Evolutionary conservation across 2,113 vertebrate genomes (phyloP), one percentile per base, ranked within the genome.

Genomic region (Helogale parvula): DNA sequence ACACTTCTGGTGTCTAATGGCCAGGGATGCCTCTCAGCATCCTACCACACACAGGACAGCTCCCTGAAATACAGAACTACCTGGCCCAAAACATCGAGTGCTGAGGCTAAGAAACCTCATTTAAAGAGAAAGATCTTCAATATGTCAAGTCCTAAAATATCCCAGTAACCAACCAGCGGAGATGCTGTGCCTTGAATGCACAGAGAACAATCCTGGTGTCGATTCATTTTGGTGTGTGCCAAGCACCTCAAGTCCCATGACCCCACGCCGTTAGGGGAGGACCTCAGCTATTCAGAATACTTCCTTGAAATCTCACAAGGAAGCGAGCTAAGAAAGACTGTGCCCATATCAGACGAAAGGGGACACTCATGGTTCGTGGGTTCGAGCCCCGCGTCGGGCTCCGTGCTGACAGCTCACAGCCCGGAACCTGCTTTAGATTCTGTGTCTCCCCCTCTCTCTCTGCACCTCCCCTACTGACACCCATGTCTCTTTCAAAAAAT

Each of bases 161-260:
- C 23, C 13, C 25, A 47, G 11, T 21, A 54, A 91, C 1, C 31
- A 65, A 15, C 33, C 66, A 21, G 4, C 7, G 8, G 50, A 57
- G 45, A 60, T 1, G 12, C 25, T 29, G 38, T 38, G 9, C 13
- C 19, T 33, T 0, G 16, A 92, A 38, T 4, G 23, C 47, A 52
- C 14, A 27, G 0, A 7, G 60, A 6, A 31, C 8, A 31, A 3
- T 9, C 4, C 3, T 1, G 2, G 52, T 0, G 35, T 1, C 0
- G 9, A 27, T 52, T 6, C 47, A 23, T 11, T 50, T 21, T 25
- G 52, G 19, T 76, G 41, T 41, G 12, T 29, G 11, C 7, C 1
- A 1, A 45, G 57, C 27, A 84, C 15, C 19, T n/a, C 33, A 1
- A 3, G 17, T 33, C n/a, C 27, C 27, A 16, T 1, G 45, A 50